Conservation (phyloP, 2,888 invertebrate genomes). For the Abscondita cerata region DNA sequence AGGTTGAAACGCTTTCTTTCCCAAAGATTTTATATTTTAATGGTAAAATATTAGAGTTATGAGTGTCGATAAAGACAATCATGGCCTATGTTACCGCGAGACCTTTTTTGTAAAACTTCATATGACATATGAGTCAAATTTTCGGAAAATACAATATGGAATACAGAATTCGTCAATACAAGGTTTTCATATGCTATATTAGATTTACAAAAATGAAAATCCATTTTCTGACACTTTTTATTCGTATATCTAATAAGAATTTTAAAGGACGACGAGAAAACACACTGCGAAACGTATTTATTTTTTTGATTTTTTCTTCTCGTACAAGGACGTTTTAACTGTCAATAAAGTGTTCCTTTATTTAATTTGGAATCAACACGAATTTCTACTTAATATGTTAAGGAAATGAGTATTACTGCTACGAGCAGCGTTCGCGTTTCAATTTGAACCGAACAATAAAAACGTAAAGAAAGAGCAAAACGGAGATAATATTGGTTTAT, state of each 20-base stretch:
- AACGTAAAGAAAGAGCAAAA: too few relatives aligned
- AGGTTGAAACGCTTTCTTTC: slow-evolving; percentile 16
- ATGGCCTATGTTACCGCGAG: background rate
- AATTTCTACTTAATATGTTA: slow-evolving; percentile 21
- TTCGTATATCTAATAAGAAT: slow-evolving; percentile 29
- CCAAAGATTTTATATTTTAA: slow-evolving; percentile 23
- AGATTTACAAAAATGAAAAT: slow-evolving; percentile 27
- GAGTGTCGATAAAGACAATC: background rate
- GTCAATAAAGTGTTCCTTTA: slow-evolving; percentile 18
- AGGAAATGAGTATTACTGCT: background rate
- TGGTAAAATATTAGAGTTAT: slow-evolving; percentile 2
- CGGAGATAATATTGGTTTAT: too few relatives aligned
- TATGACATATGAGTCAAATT: background rate
- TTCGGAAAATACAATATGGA: slow-evolving; percentile 24
- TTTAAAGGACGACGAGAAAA: slow-evolving; percentile 25
- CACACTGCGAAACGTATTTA: slow-evolving; percentile 26
- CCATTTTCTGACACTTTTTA: slow-evolving; percentile 30
- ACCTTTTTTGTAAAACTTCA: too few relatives aligned
- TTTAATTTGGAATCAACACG: slow-evolving; percentile 24
- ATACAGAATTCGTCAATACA: slow-evolving; percentile 41
- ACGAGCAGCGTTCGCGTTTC: too few relatives aligned
- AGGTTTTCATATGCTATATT: slow-evolving; percentile 35
- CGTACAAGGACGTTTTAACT: slow-evolving; percentile 6
- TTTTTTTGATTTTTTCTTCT: background rate
- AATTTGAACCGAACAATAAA: too few relatives aligned